These are phyloP conservation scores for Anthopleura sola DNA, from an alignment of 64 coral and sea anemone species.

Conservation along the genomic window DNA sequence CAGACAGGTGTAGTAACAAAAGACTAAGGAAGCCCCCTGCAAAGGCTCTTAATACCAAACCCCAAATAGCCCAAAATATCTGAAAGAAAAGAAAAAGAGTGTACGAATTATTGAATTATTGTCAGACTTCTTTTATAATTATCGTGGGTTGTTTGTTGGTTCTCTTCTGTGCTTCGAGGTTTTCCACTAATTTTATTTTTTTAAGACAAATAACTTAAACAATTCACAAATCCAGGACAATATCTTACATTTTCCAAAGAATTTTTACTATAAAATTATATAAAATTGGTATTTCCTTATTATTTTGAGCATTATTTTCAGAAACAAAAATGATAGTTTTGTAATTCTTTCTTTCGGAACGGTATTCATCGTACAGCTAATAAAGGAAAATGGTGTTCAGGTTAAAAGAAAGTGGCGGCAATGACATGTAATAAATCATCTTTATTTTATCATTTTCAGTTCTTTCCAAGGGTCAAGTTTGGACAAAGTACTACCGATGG, in stretches of 20 bases:
- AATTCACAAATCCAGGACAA: background rate
- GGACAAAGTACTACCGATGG: constrained; percentile 96
- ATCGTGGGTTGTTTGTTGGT: no score
- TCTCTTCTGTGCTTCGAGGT: no score
- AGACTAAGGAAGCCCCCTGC: background rate
- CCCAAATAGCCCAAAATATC: background rate
- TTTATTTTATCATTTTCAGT: constrained; percentile 23
- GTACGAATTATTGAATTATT: background rate
- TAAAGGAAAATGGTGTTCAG: no score
- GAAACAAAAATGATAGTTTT: no score
- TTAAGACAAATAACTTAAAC: background rate
- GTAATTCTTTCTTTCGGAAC: no score
- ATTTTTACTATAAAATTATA: no score
- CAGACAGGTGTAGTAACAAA: background rate
- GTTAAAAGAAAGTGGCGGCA: no score
- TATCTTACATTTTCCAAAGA: background rate
- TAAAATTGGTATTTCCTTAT: no score
- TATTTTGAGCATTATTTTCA: no score
- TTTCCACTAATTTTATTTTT: background rate
- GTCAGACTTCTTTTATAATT: background rate
- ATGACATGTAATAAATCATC: background rate
- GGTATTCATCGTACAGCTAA: no score
- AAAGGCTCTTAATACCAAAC: background rate
- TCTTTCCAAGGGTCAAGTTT: constrained; percentile 81
- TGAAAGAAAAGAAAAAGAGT: background rate